Evolutionary conservation across 2,797 vertebrate species (phyloP).

Genomic region (Phylloscopus collybita): DNA sequence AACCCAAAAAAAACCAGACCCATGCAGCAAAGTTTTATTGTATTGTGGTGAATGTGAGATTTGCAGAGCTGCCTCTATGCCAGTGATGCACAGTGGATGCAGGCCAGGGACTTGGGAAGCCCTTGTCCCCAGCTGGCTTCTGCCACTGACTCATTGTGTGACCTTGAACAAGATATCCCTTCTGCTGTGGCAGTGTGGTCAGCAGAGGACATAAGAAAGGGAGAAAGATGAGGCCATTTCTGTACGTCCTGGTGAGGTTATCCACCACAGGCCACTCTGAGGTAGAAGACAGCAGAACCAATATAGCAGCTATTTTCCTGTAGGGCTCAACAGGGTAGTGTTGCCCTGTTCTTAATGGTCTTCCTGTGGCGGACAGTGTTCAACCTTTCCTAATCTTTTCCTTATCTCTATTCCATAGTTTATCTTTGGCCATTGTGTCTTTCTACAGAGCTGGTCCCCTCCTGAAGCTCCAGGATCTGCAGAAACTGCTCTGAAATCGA

Average conservation of each 20-base stretch:
- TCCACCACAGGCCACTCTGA: background rate
- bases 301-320: background rate
- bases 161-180: background rate
- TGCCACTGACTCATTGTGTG: background rate
- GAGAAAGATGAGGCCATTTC: background rate
- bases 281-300: background rate
- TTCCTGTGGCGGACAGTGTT: background rate
- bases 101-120: background rate
- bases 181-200: background rate
- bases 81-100: background rate
- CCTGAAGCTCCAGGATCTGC: background rate
- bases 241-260: background rate
- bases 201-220: background rate
- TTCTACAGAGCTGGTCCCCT: background rate
- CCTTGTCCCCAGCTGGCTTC: background rate
- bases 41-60: conserved; percentile 3
- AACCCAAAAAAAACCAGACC: background rate
- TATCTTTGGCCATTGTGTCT: background rate
- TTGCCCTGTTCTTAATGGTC: background rate
- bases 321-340: background rate
- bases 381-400: background rate
- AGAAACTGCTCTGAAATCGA: background rate
- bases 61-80: background rate
- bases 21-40: conserved; percentile 25
- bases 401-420: background rate